Evolutionary conservation across 1,140 invertebrate genomes (phyloP).

Genomic region (Triops longicaudatus): DNA sequence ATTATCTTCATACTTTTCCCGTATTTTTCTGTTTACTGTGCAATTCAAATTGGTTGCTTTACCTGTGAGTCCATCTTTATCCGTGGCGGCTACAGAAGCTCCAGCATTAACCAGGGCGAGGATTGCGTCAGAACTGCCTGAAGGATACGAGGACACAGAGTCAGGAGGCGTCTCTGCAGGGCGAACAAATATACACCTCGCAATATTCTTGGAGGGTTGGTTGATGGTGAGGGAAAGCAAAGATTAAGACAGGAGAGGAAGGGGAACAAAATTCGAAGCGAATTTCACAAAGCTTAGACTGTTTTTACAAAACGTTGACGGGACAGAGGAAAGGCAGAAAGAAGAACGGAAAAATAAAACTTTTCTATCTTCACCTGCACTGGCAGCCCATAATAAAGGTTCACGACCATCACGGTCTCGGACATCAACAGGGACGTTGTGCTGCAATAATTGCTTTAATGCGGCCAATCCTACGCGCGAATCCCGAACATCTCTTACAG

Average conservation of each 20-base stretch:
- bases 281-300: too few species aligned
- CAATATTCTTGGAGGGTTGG: constrained; percentile 16
- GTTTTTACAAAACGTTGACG: background rate
- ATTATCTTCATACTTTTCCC: background rate
- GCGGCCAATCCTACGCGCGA: constrained; percentile 57
- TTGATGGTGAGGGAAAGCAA: constrained; percentile 19
- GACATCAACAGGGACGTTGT: constrained; percentile 70
- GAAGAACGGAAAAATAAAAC: background rate
- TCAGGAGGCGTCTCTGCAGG: constrained; percentile 13
- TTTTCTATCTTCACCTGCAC: constrained; percentile 56
- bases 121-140: constrained; percentile 76
- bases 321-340: background rate
- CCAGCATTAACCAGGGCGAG: constrained; percentile 76
- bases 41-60: constrained; percentile 30
- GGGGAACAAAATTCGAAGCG: background rate
- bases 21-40: background rate
- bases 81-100: constrained; percentile 62
- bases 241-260: background rate
- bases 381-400: constrained; percentile 92
- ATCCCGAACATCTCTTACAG: constrained; percentile 40
- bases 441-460: constrained; percentile 68
- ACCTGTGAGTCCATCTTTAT: constrained; percentile 57
- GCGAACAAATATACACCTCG: background rate
- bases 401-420: constrained; percentile 84
- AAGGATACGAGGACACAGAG: constrained; percentile 31